Evolutionary conservation across 2,797 vertebrate genomes (phyloP).

Genomic region (Chelidonichthys spinosus): DNA sequence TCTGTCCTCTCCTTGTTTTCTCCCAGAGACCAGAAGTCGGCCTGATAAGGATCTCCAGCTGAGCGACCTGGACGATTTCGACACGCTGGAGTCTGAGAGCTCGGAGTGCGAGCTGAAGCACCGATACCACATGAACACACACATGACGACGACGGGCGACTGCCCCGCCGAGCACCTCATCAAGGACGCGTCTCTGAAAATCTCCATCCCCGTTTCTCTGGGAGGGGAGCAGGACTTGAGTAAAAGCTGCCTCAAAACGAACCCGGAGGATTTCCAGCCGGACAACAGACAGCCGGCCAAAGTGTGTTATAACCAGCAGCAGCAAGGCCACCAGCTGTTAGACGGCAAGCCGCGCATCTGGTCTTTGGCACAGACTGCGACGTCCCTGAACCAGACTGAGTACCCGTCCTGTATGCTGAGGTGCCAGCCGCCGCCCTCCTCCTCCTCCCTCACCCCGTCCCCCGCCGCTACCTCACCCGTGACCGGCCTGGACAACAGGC

Average conservation of each 20-base stretch:
- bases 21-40: constrained; percentile 86
- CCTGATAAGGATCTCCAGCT: constrained; percentile 94
- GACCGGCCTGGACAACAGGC: constrained; percentile 87
- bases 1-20: neutral
- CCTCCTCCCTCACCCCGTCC: constrained; percentile 79
- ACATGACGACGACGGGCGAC: constrained; percentile 82
- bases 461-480: constrained; percentile 83
- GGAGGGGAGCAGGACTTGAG: constrained; percentile 86
- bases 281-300: constrained; percentile 86
- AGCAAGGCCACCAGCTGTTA: constrained; percentile 84
- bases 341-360: constrained; percentile 96
- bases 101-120: constrained; percentile 93
- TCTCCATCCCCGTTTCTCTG: constrained; percentile 82
- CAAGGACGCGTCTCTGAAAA: constrained; percentile 84
- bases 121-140: constrained; percentile 87
- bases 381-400: constrained; percentile 93
- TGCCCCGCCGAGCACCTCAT: constrained; percentile 81
- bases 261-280: constrained; percentile 84
- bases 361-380: constrained; percentile 96
- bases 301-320: constrained; percentile 86
- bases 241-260: constrained; percentile 89
- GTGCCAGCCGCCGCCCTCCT: constrained; percentile 82
- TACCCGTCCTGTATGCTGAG: constrained; percentile 97
- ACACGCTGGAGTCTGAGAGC: constrained; percentile 91
- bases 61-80: constrained; percentile 96